A percentile compares a stretch with the other conserved stretches of the same genome.
Conservation (phyloP, 1,140 invertebrate genomes). For the Vollenhovia emeryi region DNA sequence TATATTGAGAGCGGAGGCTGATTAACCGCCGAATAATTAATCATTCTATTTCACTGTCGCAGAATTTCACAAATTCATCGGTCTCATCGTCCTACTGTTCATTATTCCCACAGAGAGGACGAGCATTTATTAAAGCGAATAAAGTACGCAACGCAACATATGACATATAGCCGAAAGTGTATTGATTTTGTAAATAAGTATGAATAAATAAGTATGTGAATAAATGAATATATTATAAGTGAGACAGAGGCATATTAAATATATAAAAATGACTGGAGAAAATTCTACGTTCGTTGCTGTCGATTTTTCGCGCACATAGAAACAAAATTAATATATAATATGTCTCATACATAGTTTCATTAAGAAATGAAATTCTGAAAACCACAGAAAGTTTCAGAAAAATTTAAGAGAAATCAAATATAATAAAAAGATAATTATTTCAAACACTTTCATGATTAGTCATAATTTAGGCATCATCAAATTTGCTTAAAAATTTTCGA, state of each 20-base stretch:
- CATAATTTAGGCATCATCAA: background rate
- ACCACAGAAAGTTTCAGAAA: background rate
- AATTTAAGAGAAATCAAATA: background rate
- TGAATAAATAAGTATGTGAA: background rate
- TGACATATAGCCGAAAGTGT: background rate
- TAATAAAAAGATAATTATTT: background rate
- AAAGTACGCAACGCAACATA: background rate
- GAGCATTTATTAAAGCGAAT: conserved; percentile 36
- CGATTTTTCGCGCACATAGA: background rate
- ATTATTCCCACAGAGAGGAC: background rate
- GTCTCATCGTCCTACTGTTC: conserved; percentile 6
- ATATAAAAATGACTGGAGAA: background rate
- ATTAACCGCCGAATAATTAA: conserved; percentile 54
- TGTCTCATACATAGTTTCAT: background rate
- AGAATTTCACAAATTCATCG: conserved; percentile 39
- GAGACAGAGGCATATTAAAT: background rate
- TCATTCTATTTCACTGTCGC: conserved; percentile 40
- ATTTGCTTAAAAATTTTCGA: background rate
- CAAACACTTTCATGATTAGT: background rate
- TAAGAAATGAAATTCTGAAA: background rate
- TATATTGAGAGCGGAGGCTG: conserved; percentile 18
- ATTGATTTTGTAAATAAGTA: background rate
- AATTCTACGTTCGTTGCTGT: background rate
- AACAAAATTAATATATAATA: background rate
- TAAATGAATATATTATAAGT: background rate